phyloP scores from a whole-genome alignment of 2,797 vertebrate genomes.

The Pachyuromys duprasi region DNA sequence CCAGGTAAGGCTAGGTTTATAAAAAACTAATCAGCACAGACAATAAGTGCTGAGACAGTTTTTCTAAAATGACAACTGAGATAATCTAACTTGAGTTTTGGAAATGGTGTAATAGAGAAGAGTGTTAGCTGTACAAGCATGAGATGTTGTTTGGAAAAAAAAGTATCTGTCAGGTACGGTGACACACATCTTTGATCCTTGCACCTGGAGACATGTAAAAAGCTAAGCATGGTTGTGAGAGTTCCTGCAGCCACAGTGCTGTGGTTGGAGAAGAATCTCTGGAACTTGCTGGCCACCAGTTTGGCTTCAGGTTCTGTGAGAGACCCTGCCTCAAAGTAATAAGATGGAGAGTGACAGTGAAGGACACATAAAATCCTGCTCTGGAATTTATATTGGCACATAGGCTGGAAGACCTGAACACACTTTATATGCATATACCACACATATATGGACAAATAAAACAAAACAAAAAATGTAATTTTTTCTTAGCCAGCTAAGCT shows the following conservation, averaged over 20 bases:
- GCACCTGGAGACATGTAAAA: background rate
- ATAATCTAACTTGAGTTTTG: background rate
- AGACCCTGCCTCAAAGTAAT: background rate
- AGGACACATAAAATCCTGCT: background rate
- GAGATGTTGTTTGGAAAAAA: background rate
- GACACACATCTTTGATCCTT: too few species aligned
- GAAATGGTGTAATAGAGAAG: background rate
- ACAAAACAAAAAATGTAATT: background rate
- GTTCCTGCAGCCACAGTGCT: background rate
- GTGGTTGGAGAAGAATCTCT: background rate
- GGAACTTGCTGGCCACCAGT: background rate
- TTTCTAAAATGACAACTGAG: conserved; percentile 30
- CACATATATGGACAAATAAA: background rate
- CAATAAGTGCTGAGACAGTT: conserved; percentile 11
- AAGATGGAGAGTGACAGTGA: background rate
- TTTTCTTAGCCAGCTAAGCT: conserved; percentile 47
- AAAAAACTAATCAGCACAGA: background rate
- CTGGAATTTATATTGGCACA: background rate
- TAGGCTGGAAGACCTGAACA: background rate
- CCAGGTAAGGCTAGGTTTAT: background rate
- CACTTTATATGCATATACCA: background rate
- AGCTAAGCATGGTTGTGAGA: background rate
- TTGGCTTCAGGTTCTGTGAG: background rate
- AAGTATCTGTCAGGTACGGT: too few species aligned
- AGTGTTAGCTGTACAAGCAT: background rate